These are phyloP conservation scores for Seira ritae DNA, from an alignment of 2,888 invertebrate species.

Conservation along the genomic window DNA sequence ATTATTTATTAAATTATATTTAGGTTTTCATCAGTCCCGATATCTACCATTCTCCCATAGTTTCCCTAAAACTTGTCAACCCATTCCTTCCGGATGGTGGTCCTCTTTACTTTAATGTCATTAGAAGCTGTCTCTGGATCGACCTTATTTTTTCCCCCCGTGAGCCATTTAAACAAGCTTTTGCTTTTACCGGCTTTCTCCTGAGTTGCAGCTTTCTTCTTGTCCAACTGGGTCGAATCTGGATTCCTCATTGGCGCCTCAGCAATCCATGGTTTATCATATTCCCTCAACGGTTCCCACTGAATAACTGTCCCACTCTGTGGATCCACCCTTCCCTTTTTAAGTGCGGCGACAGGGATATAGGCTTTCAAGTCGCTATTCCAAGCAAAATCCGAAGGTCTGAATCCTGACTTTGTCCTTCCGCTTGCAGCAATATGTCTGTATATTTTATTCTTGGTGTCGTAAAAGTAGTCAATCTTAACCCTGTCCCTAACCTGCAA, in stretches of 20 bases:
- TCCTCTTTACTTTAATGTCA: too few species aligned
- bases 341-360: constrained; percentile 14
- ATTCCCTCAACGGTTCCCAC: constrained; percentile 54
- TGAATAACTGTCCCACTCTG: constrained; percentile 20
- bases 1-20: too few species aligned
- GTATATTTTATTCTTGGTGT: constrained; percentile 38
- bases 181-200: not conserved
- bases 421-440: constrained; percentile 43
- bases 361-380: constrained; percentile 35
- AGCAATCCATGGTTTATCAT: constrained; percentile 49
- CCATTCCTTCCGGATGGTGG: too few species aligned
- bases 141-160: constrained; percentile 13
- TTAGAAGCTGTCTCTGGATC: too few species aligned
- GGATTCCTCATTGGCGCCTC: constrained; percentile 25
- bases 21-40: not conserved
- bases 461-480: constrained; percentile 37
- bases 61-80: too few species aligned
- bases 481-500: constrained; percentile 23
- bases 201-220: not conserved
- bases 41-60: too few species aligned
- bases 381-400: constrained; percentile 45
- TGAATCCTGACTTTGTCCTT: constrained; percentile 29
- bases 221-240: not conserved
- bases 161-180: not conserved
- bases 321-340: not conserved